Percentiles rank a stretch among this genome's conserved stretches.
These are phyloP conservation scores for Orchesella cincta DNA, from an alignment of 1,140 invertebrate species.

Conservation along the genomic window DNA sequence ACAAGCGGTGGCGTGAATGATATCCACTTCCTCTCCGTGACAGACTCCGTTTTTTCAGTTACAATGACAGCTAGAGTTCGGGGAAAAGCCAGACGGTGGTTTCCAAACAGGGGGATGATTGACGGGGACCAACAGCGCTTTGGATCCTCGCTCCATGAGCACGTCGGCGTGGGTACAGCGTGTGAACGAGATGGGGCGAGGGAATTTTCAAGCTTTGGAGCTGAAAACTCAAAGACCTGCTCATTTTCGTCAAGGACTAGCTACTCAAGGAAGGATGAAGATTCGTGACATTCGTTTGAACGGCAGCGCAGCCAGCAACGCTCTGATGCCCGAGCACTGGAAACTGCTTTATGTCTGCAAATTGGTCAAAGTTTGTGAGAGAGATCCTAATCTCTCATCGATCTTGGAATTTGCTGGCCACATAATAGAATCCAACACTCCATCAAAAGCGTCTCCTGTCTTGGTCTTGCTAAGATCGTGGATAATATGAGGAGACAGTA, in stretches of 20 bases:
- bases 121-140: conserved; percentile 67
- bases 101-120: conserved; percentile 42
- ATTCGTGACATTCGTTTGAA: conserved; percentile 94
- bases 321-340: conserved; percentile 80
- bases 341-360: conserved; percentile 83
- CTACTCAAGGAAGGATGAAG: conserved; percentile 50
- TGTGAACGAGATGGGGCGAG: conserved; percentile 89
- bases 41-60: conserved; percentile 50
- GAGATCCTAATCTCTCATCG: conserved; percentile 97
- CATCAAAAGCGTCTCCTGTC: conserved; percentile 68
- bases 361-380: conserved; percentile 98
- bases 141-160: no score
- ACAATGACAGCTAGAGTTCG: conserved; percentile 50
- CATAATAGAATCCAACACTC: conserved; percentile 53
- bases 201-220: conserved; percentile 97
- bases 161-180: conserved; percentile 92
- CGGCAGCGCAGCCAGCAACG: conserved; percentile 96
- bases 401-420: conserved; percentile 92
- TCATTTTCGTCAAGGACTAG: conserved; percentile 78
- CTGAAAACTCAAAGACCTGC: conserved; percentile 88
- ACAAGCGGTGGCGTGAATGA: conserved; percentile 35
- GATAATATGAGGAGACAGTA: conserved; percentile 85
- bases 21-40: conserved; percentile 49
- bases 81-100: conserved; percentile 48
- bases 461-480: conserved; percentile 84